phyloP scores from a whole-genome alignment of 2,888 invertebrate genomes.

The Crocallis elinguaria region DNA sequence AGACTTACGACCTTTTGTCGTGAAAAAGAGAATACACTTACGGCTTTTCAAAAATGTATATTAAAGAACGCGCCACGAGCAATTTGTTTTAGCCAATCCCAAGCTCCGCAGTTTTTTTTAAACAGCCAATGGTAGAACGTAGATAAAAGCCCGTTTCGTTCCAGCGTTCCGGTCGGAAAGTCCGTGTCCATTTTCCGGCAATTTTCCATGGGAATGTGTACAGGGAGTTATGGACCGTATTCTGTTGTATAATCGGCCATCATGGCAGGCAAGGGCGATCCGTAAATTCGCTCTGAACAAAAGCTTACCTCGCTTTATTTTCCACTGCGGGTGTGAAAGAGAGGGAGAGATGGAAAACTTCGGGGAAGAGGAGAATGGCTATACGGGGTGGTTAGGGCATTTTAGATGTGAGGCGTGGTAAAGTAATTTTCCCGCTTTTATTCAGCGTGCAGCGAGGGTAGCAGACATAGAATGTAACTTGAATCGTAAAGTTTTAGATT shows the following conservation, averaged over 20 bases:
- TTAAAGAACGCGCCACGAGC: constrained; percentile 78
- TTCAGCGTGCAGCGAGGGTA: constrained; percentile 63
- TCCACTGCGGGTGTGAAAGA: constrained; percentile 50
- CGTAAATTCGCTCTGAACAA: constrained; percentile 65
- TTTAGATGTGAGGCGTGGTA: constrained; percentile 52
- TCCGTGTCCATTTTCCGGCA: constrained; percentile 60
- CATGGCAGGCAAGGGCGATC: constrained; percentile 80
- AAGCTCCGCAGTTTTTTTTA: constrained; percentile 74
- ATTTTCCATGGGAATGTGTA: constrained; percentile 56
- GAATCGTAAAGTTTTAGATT: constrained; percentile 9
- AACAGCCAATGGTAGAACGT: constrained; percentile 80
- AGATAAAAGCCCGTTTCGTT: constrained; percentile 76
- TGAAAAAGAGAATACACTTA: constrained; percentile 46
- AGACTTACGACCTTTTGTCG: constrained; percentile 49
- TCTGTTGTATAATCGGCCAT: constrained; percentile 84
- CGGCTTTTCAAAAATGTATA: constrained; percentile 63
- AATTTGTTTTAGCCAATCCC: constrained; percentile 85
- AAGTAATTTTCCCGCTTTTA: constrained; percentile 82
- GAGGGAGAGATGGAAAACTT: constrained; percentile 43
- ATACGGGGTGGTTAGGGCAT: constrained; percentile 63
- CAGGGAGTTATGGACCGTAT: constrained; percentile 71
- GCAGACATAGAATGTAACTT: constrained; percentile 61
- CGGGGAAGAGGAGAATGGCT: constrained; percentile 51
- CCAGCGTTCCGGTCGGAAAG: constrained; percentile 57
- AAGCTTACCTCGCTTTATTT: constrained; percentile 71